Base-by-base conservation (phyloP, 2,888 invertebrate genomes). In the Ceriagrion tenellum region DNA sequence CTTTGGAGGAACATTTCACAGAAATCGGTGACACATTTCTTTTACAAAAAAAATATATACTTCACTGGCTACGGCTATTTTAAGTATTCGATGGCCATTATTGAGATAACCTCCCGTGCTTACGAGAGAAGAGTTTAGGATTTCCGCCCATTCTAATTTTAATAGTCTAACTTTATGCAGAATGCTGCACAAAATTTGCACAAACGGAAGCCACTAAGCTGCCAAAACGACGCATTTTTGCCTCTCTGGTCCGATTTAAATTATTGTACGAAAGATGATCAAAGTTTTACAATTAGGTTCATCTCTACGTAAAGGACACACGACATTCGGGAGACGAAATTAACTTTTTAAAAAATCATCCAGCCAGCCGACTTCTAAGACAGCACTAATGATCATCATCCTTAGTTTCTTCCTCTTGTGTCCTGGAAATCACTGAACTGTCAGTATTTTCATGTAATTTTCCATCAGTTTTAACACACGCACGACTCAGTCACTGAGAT, bases 1-100 rank as follows among this genome's bases (percentile, higher is more conserved):
- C 4, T 69, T 35, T 81, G 81, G 35, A 81, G 81, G 81, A 81
- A 81, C 81, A 81, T 81, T 35, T 81, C 81, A 81, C 81, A 35
- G 35, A 35, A 35, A 81, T 35, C 35, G 81, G 35, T 35, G 35
- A 81, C 30, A 13, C 81, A 81, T 16, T 35, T 20, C n/a, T 81
- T 81, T 16, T 35, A 10, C 4, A 35, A 30, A n/a, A n/a, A 74
- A 81, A 81, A 81, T 8, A 4, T 81, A 35, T 81, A 81, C 26
- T 81, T 30, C 81, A 81, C 35, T 35, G 30, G 30, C 81, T 81
- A 81, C 30, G 10, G 4, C 81, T 81, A 81, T 12, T 13, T n/a
- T 59, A 81, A 16, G 30, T 81, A 81, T 35, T 81, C 81, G 81
- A 81, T 35, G 81, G 81, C 81, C 81, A 81, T 35, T 30, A 81